phyloP scores from a whole-genome alignment of 2,888 invertebrate genomes.

The Noctua comes region DNA sequence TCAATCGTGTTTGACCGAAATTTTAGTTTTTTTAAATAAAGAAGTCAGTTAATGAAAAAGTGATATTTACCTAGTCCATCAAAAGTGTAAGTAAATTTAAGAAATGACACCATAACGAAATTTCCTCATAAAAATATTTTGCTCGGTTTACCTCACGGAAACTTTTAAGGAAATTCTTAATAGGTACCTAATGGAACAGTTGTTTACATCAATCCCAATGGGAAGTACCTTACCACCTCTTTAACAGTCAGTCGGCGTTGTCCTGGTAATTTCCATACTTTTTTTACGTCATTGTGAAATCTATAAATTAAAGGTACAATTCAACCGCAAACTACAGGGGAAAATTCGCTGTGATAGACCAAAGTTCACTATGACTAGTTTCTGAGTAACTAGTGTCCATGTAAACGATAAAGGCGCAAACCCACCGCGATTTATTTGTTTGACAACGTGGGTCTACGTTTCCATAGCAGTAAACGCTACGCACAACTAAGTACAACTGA shows the following conservation, averaged over 20 bases:
- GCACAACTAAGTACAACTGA: no score
- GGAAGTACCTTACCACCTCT: conserved; percentile 7
- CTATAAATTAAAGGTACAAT: not conserved
- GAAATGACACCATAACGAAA: not conserved
- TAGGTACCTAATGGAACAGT: conserved; percentile 1
- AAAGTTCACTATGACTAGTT: not conserved
- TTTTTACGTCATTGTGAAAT: not conserved
- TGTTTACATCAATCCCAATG: not conserved
- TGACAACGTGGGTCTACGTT: no score
- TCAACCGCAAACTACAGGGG: not conserved
- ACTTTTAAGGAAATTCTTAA: conserved; percentile 2
- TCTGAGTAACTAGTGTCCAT: not conserved
- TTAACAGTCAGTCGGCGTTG: not conserved
- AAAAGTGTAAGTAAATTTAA: not conserved
- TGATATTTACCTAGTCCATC: not conserved
- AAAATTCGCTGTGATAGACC: not conserved
- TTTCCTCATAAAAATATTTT: not conserved
- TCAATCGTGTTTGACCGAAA: no score
- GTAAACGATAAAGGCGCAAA: not conserved
- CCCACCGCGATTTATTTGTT: no score
- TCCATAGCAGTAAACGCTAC: no score
- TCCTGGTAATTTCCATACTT: conserved; percentile 20
- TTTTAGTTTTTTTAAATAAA: no score
- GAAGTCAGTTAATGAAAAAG: not conserved
- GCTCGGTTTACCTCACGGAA: not conserved